Evolutionary conservation across 2,113 vertebrate genomes (phyloP).

Genomic region (Scomber scombrus): DNA sequence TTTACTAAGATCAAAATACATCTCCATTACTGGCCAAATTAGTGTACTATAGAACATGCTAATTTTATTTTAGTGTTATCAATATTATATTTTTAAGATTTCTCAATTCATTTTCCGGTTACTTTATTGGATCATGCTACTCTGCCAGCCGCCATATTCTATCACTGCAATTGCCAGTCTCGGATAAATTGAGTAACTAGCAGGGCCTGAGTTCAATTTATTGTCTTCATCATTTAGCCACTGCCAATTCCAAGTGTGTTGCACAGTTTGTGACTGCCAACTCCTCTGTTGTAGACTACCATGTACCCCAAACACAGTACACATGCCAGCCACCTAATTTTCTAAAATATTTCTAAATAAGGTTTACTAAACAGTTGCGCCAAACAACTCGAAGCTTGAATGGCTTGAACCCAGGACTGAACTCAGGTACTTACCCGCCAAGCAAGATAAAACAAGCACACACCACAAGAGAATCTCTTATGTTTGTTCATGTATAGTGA

Average conservation of each 20-base stretch:
- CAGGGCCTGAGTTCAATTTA: slow-evolving; percentile 78
- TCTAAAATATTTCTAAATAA: neutral
- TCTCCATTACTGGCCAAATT: neutral
- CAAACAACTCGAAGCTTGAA: neutral
- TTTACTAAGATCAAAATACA: neutral
- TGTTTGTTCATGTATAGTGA: too few relatives aligned
- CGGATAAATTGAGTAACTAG: slow-evolving; percentile 73
- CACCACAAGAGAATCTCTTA: neutral
- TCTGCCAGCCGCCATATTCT: neutral
- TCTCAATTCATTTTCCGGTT: slow-evolving; percentile 45
- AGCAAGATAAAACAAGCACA: neutral
- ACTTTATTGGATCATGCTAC: slow-evolving; percentile 62
- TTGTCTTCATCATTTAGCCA: slow-evolving; percentile 36
- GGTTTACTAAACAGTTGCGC: neutral
- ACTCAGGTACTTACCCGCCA: neutral
- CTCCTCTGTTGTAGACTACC: neutral
- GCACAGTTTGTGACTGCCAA: slow-evolving; percentile 17
- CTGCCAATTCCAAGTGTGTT: slow-evolving; percentile 44
- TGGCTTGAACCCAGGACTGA: neutral
- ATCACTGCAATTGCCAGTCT: slow-evolving; percentile 28
- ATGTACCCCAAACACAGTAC: neutral
- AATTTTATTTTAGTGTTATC: slow-evolving; percentile 29
- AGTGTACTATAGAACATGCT: neutral
- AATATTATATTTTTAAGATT: slow-evolving; percentile 38
- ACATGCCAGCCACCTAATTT: slow-evolving; percentile 1